phyloP scores from a whole-genome alignment of 2,113 vertebrate genomes.

The Pelecanus crispus region DNA sequence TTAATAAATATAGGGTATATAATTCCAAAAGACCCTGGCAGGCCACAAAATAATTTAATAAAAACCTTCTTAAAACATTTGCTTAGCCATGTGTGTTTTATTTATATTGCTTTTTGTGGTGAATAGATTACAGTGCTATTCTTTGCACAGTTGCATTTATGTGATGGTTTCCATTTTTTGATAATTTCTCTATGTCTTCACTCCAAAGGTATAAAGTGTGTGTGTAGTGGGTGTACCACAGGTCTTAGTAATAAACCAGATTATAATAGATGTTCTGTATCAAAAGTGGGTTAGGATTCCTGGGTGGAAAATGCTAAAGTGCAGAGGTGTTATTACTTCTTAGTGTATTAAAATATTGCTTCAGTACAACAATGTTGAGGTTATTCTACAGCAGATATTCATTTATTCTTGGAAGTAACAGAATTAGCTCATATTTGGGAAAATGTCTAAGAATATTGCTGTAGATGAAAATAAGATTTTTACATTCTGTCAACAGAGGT shows the following conservation, averaged over 20 bases:
- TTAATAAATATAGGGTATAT: background rate
- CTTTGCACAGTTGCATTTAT: background rate
- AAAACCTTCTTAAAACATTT: constrained; percentile 25
- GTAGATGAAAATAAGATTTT: background rate
- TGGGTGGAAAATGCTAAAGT: background rate
- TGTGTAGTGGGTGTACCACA: background rate
- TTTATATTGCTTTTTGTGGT: background rate
- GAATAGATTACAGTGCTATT: background rate
- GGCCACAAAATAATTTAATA: background rate
- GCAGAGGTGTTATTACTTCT: background rate
- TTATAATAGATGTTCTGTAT: background rate
- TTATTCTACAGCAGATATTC: background rate
- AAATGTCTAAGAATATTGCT: background rate
- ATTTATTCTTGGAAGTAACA: background rate
- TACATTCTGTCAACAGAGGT: background rate
- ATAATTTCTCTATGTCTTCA: background rate
- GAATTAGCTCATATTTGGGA: background rate
- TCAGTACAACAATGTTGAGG: background rate
- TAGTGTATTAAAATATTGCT: background rate
- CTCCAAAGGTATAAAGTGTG: background rate
- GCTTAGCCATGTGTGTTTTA: background rate
- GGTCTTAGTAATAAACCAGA: background rate
- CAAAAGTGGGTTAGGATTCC: background rate
- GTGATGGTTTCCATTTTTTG: background rate
- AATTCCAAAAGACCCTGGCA: background rate